A percentile compares a stretch with the other conserved stretches of the same genome.
These are phyloP conservation scores for Adelges cooleyi DNA, from an alignment of 1,140 invertebrate genomes.

Conservation along the genomic window DNA sequence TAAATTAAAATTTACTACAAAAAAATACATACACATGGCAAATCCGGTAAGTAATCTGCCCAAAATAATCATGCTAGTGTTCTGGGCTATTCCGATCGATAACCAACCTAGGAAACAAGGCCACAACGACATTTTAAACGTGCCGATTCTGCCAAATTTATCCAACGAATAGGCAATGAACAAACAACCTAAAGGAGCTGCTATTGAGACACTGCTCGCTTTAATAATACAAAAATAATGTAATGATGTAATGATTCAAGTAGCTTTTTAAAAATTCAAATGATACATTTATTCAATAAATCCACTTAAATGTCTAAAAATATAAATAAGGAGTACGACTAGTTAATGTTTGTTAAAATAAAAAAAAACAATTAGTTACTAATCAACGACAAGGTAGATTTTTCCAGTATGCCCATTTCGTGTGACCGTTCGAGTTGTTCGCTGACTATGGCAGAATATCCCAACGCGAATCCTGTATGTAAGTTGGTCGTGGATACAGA, in stretches of 20 bases:
- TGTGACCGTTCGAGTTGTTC: constrained; percentile 41
- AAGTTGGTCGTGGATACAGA: constrained; percentile 46
- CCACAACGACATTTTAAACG: constrained; percentile 47
- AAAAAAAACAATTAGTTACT: constrained; percentile 32
- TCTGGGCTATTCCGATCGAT: constrained; percentile 43
- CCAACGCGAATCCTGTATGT: constrained; percentile 45
- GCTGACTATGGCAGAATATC: constrained; percentile 46
- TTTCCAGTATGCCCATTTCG: constrained; percentile 38
- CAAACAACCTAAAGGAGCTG: constrained; percentile 44
- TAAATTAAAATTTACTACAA: background rate
- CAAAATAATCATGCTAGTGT: constrained; percentile 43
- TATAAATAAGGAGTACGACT: too few species aligned
- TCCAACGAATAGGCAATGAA: constrained; percentile 50
- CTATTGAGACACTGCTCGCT: constrained; percentile 46
- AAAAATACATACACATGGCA: constrained; percentile 41
- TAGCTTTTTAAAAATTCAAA: background rate
- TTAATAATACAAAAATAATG: constrained; percentile 34
- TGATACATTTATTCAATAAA: background rate
- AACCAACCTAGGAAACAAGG: constrained; percentile 52
- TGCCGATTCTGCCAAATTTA: constrained; percentile 47
- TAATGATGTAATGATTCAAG: background rate
- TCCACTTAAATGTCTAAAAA: too few species aligned
- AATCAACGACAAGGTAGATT: constrained; percentile 43
- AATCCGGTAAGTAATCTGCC: constrained; percentile 53
- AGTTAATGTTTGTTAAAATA: background rate